These are phyloP conservation scores for Ascaphus truei DNA, from an alignment of 2,113 vertebrate species.

Conservation along the genomic window DNA sequence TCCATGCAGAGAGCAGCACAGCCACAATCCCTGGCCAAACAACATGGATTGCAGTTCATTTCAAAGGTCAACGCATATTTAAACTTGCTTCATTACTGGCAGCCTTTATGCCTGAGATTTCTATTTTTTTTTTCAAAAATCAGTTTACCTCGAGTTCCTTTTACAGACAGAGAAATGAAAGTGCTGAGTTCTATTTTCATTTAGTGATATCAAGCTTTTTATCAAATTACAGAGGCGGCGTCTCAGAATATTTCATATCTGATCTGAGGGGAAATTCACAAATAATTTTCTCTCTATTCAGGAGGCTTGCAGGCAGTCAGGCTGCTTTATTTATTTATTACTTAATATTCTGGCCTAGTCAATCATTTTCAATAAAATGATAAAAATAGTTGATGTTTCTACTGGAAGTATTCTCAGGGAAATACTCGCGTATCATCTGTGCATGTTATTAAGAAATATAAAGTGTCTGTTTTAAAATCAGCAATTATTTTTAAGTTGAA, in stretches of 20 bases:
- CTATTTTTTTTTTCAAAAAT: conserved; percentile 72
- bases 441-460: no score
- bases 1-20: conserved; percentile 71
- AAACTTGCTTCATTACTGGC: conserved; percentile 76
- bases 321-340: conserved; percentile 65
- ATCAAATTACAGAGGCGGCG: conserved; percentile 84
- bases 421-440: no score
- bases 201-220: conserved; percentile 86
- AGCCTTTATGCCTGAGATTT: conserved; percentile 68
- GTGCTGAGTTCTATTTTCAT: conserved; percentile 86
- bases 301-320: conserved; percentile 61
- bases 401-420: no score
- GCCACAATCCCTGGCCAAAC: conserved; percentile 73
- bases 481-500: no score
- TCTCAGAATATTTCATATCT: conserved; percentile 90
- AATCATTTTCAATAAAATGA: conserved; percentile 70
- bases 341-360: conserved; percentile 68
- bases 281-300: conserved; percentile 75
- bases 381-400: no score
- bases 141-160: conserved; percentile 69
- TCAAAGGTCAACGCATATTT: conserved; percentile 88
- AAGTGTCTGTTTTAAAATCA: no score
- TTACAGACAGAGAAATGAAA: conserved; percentile 79
- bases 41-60: conserved; percentile 81
- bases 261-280: conserved; percentile 78